A percentile compares a stretch with the other conserved stretches of the same genome.
phyloP scores from a whole-genome alignment of 1,140 invertebrate genomes.

The Hesperophylax magnus region DNA sequence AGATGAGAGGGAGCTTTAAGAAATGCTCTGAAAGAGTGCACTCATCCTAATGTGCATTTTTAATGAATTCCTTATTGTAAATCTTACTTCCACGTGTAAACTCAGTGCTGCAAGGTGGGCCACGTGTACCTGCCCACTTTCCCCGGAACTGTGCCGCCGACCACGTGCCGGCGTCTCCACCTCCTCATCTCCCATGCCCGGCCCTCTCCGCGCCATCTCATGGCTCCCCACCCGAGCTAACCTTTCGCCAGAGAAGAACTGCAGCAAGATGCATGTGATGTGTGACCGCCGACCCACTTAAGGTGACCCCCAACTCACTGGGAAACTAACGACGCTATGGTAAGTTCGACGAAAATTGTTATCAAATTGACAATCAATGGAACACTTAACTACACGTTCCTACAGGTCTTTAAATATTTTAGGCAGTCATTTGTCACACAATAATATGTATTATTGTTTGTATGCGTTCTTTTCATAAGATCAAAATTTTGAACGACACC shows the following conservation, averaged over 20 bases:
- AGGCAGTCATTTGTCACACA: too few species aligned
- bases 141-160: slow-evolving; percentile 12
- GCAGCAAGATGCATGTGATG: slow-evolving; percentile 5
- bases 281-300: slow-evolving; percentile 12
- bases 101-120: background rate
- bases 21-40: too few species aligned
- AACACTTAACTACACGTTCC: too few species aligned
- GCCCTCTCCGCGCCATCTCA: slow-evolving; percentile 4
- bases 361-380: too few species aligned
- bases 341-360: too few species aligned
- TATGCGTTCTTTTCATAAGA: too few species aligned
- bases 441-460: too few species aligned
- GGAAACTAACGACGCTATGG: background rate
- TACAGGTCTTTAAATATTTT: too few species aligned
- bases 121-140: slow-evolving; percentile 26
- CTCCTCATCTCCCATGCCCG: background rate
- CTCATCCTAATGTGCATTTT: too few species aligned
- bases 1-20: too few species aligned
- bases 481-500: too few species aligned
- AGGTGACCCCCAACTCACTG: background rate
- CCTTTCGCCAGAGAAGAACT: slow-evolving; percentile 10
- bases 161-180: slow-evolving; percentile 6
- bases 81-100: background rate
- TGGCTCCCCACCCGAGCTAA: background rate
- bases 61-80: too few species aligned